Evolutionary conservation across 2,113 vertebrate genomes (phyloP).

Genomic region (Larimichthys crocea): DNA sequence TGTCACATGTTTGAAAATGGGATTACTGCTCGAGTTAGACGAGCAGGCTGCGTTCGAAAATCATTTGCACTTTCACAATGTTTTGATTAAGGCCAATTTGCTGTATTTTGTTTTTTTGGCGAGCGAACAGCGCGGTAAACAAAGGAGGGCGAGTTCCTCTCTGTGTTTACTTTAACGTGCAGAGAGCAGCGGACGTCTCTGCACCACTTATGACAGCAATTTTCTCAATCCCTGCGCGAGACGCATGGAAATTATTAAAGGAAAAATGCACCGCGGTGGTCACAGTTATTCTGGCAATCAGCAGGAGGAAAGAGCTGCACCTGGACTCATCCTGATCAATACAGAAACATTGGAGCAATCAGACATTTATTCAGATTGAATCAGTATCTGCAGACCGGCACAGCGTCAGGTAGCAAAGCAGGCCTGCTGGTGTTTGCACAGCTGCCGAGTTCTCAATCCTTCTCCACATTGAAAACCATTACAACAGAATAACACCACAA

Average conservation of each 20-base stretch:
- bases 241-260: constrained; percentile 79
- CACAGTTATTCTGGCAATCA: constrained; percentile 74
- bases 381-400: constrained; percentile 46
- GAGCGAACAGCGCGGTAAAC: constrained; percentile 66
- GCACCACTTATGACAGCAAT: constrained; percentile 70
- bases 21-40: constrained; percentile 44
- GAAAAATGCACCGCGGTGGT: constrained; percentile 70
- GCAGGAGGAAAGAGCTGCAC: constrained; percentile 44
- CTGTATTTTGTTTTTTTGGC: constrained; percentile 72
- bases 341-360: neutral
- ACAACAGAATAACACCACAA: constrained; percentile 58
- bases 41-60: constrained; percentile 53
- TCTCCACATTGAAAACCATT: constrained; percentile 47
- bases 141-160: constrained; percentile 57
- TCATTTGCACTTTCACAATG: constrained; percentile 71
- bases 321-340: constrained; percentile 55
- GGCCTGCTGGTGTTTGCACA: constrained; percentile 74
- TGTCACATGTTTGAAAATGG: constrained; percentile 58
- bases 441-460: constrained; percentile 69
- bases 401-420: constrained; percentile 45
- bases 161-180: constrained; percentile 74
- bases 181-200: constrained; percentile 61
- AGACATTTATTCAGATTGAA: constrained; percentile 33
- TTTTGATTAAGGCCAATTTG: constrained; percentile 73
- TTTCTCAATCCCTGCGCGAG: constrained; percentile 60